Conservation (phyloP, 2,888 invertebrate genomes). For the Timema podura region DNA sequence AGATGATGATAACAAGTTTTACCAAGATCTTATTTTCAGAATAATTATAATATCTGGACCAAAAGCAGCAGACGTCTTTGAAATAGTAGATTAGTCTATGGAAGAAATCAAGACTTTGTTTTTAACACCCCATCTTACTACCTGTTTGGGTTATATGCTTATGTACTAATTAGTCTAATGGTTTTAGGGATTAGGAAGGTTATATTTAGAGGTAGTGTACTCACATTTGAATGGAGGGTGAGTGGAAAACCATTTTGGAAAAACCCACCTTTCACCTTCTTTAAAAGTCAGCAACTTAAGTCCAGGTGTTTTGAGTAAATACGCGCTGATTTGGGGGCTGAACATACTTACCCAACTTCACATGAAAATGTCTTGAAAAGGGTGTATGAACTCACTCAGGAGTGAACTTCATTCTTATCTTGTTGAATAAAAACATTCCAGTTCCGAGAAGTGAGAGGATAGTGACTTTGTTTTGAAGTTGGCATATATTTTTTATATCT, state of each 20-base stretch:
- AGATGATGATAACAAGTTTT: slow-evolving; percentile 1
- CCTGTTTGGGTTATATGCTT: too few species aligned
- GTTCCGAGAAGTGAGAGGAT: slow-evolving; percentile 10
- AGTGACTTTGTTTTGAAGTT: slow-evolving; percentile 14
- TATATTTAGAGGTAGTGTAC: too few species aligned
- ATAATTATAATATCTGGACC: slow-evolving; percentile 4
- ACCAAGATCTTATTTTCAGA: slow-evolving; percentile 11
- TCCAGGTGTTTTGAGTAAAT: slow-evolving; percentile 12
- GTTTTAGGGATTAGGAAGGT: too few species aligned
- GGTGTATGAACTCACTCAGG: slow-evolving; percentile 8
- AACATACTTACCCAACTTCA: slow-evolving; percentile 4
- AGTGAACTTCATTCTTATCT: slow-evolving; percentile 13
- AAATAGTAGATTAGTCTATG: background rate
- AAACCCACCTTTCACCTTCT: slow-evolving; percentile 8
- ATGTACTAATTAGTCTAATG: too few species aligned
- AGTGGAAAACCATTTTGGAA: too few species aligned
- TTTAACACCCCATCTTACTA: too few species aligned
- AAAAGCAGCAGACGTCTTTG: slow-evolving; percentile 16
- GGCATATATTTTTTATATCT: slow-evolving; percentile 12
- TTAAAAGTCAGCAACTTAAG: slow-evolving; percentile 14
- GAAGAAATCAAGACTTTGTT: background rate
- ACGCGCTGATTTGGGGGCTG: background rate
- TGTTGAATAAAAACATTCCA: slow-evolving; percentile 7
- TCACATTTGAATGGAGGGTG: too few species aligned
- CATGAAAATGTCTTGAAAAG: slow-evolving; percentile 8